Conservation (phyloP, 2,113 vertebrate genomes). For the Leptosomus discolor region DNA sequence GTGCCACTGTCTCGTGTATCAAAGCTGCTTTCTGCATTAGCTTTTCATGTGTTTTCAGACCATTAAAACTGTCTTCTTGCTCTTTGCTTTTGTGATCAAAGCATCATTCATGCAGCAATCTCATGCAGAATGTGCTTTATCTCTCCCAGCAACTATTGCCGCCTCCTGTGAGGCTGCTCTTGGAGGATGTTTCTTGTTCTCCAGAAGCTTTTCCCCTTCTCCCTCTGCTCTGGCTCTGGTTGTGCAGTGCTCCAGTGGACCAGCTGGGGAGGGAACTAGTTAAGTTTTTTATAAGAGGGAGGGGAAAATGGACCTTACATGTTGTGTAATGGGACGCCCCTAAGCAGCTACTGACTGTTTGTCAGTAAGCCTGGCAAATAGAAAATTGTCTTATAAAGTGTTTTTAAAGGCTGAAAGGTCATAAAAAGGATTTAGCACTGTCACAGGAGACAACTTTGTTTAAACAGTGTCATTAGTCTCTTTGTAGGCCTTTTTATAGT, state of each 20-base stretch:
- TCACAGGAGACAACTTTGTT: neutral
- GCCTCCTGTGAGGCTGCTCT: neutral
- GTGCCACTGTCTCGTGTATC: neutral
- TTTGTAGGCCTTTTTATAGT: neutral
- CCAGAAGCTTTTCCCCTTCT: neutral
- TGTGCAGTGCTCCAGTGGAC: neutral
- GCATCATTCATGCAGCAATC: neutral
- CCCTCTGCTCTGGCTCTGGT: neutral
- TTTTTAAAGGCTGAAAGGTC: neutral
- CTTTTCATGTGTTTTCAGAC: neutral
- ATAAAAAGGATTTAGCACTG: neutral
- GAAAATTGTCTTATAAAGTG: constrained; percentile 12
- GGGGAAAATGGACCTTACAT: neutral
- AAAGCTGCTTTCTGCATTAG: neutral
- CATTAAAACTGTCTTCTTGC: neutral
- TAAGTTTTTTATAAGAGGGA: neutral
- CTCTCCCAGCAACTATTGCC: neutral
- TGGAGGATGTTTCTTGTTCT: neutral
- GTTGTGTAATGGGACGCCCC: neutral
- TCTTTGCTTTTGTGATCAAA: neutral
- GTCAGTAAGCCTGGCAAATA: neutral
- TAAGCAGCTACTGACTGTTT: neutral
- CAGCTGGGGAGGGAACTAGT: neutral
- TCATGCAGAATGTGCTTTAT: neutral
- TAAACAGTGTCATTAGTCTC: neutral